Base-by-base conservation (phyloP, 2,888 invertebrate genomes). In the Xylota sylvarum region DNA sequence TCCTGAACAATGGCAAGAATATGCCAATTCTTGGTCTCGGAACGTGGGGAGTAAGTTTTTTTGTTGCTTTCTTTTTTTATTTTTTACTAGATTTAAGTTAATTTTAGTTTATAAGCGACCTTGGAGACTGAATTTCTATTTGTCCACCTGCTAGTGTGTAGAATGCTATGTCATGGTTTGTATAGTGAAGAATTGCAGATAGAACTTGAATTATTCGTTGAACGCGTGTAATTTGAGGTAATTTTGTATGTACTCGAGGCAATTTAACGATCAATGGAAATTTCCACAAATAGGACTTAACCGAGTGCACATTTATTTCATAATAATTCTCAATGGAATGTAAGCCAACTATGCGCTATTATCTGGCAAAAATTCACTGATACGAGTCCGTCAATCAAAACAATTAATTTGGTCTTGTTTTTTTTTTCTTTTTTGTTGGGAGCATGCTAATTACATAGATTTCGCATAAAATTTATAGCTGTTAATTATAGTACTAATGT, bases 1-100 rank as follows among this genome's bases (percentile, higher is more conserved):
- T 93, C 64, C 93, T 96, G n/a, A 94, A 93, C 89, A 95, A 95
- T 90, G 96, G 95, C 0, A 88, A 91, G 32, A 93, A 94, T 86
- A 94, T 95, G 89, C 97, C 96, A 0, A 94, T 94, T 52, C 91
- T 97, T 4, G 96, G 96, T 1, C 93, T 97, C n/a, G 97, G 97
- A 17, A 97, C 97, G 4, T 97, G 96, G 96, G 95, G 95, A 92
- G 96, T 96, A 93, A 93, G 93, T 93, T n/a, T n/a, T 35, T 35
- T 9, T 17, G 4, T 32, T 2, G 27, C 0, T 43, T 58, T 40
- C 48, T 5, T 23, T n/a, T n/a, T n/a, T n/a, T n/a, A n/a, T n/a
- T 10, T 30, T 56, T 19, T 56, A 5, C 30, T 69, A 40, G 30
- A 43, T 56, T 58, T 35, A 46, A 43, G 56, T 56, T 17, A 17